Evolutionary conservation across 2,888 invertebrate genomes (phyloP), one percentile per base, ranked within the genome.

Genomic region (Psylliodes chrysocephalus): DNA sequence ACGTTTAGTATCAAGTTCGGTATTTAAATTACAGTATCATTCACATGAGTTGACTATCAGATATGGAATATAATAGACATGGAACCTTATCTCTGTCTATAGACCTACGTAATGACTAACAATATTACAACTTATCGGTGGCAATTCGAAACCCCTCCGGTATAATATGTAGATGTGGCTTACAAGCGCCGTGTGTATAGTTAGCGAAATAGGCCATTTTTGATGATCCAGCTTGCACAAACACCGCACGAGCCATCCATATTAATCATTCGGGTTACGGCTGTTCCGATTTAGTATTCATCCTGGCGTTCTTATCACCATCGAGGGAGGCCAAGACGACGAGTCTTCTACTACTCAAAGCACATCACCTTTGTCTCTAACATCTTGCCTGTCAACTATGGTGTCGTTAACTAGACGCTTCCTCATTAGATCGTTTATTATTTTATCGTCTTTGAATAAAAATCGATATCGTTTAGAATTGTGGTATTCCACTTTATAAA

Each of bases 271-370:
- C 76, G 70, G 62, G 73, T 71, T 73, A 70, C 73, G 72, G 70
- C 70, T 71, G 74, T 69, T 69, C 71, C 74, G 77, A 75, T 77
- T 78, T 78, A 77, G 77, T 74, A 78, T 78, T 78, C 78, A 78
- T 77, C 78, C 72, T 71, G 71, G 66, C 73, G 70, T 75, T 67
- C 75, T 75, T 75, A 75, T 78, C 77, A 68, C 67, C 69, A 55
- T 33, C 59, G 67, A 63, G 66, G 65, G 68, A 53, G 60, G 64
- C 53, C 60, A 64, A 61, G 63, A 59, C 35, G 64, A 52, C 42
- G 30, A 28, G 14, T 30, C 19, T 52, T 52, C 40, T 22, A 12
- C 52, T 52, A 40, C 60, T 55, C 42, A 64, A 56, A 28, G 61
- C 56, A 68, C 67, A 71, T 71, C 71, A 75, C 74, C 71, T 75